A percentile compares a stretch with the other conserved stretches of the same genome.
Conservation (phyloP, 2,888 invertebrate species). For the Brachylomia viminalis region DNA sequence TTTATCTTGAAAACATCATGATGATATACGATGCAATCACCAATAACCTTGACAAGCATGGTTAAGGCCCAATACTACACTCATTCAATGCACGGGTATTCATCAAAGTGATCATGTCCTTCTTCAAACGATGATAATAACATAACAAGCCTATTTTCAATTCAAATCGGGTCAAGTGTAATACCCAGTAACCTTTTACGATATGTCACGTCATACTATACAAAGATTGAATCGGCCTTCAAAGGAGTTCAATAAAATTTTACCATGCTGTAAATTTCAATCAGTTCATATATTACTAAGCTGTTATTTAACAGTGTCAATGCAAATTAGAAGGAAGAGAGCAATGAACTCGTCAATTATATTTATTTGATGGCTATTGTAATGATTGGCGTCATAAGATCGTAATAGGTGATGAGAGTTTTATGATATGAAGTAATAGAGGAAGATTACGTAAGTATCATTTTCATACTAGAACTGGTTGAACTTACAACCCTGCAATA, state of each 20-base stretch:
- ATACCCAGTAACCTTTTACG: constrained; percentile 58
- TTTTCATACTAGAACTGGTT: background rate
- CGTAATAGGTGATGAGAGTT: constrained; percentile 47
- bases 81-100: constrained; percentile 26
- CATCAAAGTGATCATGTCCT: constrained; percentile 33
- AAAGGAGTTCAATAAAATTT: constrained; percentile 72
- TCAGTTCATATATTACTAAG: constrained; percentile 65
- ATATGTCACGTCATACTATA: constrained; percentile 38
- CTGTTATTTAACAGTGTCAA: constrained; percentile 73
- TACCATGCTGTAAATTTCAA: constrained; percentile 79
- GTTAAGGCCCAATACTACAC: background rate
- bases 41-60: constrained; percentile 8
- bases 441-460: constrained; percentile 9
- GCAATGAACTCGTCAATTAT: constrained; percentile 70
- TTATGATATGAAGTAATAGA: constrained; percentile 34
- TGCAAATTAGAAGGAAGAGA: constrained; percentile 73
- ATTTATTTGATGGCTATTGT: constrained; percentile 57
- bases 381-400: constrained; percentile 53
- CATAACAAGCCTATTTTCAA: constrained; percentile 51
- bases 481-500: background rate
- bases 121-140: constrained; percentile 23
- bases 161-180: constrained; percentile 57
- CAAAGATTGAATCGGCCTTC: constrained; percentile 68
- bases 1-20: background rate
- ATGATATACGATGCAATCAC: background rate